Conservation (phyloP, 2,888 invertebrate genomes). For the Calameuta filiformis region DNA sequence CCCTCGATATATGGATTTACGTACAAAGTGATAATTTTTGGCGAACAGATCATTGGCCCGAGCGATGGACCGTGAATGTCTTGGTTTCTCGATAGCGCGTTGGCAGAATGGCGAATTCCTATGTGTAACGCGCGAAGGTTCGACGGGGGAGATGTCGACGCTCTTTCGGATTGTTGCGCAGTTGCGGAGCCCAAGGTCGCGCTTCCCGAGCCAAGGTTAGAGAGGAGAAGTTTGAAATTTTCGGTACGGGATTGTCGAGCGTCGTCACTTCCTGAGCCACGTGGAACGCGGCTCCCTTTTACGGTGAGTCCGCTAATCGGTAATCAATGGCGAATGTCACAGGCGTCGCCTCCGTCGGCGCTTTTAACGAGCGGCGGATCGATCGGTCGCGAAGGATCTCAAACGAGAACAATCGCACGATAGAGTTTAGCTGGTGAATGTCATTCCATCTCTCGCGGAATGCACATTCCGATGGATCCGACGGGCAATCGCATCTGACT, state of each 20-base stretch:
- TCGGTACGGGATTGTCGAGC: background rate
- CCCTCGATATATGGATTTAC: background rate
- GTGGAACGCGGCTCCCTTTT: background rate
- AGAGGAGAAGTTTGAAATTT: background rate
- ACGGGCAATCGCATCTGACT: background rate
- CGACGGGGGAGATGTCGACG: slow-evolving; percentile 9
- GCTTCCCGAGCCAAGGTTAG: slow-evolving; percentile 22
- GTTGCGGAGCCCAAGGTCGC: slow-evolving; percentile 36
- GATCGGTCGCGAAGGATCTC: background rate
- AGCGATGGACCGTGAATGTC: background rate
- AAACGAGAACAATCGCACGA: background rate
- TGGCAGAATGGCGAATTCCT: background rate
- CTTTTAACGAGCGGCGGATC: background rate
- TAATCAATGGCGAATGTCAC: background rate
- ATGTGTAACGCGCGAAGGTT: background rate
- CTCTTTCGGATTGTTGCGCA: slow-evolving; percentile 37
- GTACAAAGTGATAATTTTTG: background rate
- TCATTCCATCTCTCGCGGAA: background rate
- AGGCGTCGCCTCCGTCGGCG: background rate
- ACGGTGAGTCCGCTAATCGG: background rate
- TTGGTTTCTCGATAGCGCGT: background rate
- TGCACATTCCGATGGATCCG: background rate
- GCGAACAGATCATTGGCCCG: background rate
- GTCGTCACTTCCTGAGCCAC: background rate
- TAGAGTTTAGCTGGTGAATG: background rate